A percentile compares a stretch with the other conserved stretches of the same genome.
phyloP scores from a whole-genome alignment of 2,113 vertebrate species.

The Orycteropus afer region DNA sequence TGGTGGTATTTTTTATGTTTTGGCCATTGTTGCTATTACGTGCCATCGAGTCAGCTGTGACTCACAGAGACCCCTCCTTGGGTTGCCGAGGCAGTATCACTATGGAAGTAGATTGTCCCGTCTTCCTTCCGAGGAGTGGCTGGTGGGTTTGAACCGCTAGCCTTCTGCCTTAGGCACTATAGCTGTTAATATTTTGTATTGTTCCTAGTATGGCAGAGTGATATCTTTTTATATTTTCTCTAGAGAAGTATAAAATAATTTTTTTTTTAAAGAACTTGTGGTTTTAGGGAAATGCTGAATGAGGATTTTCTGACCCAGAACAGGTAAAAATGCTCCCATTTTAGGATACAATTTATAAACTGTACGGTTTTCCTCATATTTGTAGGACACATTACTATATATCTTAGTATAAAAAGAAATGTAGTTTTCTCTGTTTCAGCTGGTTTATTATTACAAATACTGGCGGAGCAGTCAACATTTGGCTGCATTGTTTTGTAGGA shows the following conservation, averaged over 20 bases:
- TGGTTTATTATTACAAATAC: background rate
- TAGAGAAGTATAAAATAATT: slow-evolving; percentile 23
- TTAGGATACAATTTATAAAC: slow-evolving; percentile 15
- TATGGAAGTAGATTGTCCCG: no score
- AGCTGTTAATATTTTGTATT: background rate
- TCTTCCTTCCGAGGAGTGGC: no score
- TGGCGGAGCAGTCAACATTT: background rate
- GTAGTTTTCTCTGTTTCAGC: background rate
- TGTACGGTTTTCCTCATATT: background rate
- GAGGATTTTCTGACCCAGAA: background rate
- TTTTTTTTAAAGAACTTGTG: slow-evolving; percentile 49
- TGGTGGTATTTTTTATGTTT: background rate
- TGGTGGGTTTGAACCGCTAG: no score
- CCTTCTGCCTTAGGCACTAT: no score
- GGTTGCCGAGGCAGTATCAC: no score
- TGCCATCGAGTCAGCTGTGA: no score
- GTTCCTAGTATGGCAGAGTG: background rate
- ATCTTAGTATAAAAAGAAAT: background rate
- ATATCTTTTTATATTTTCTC: background rate
- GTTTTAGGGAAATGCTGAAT: slow-evolving; percentile 43
- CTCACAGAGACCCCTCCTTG: no score
- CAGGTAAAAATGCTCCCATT: slow-evolving; percentile 27
- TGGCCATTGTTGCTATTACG: no score
- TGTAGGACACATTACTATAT: background rate
- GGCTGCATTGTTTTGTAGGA: background rate